These are phyloP conservation scores for Orthosia incerta DNA, from an alignment of 2,888 invertebrate species.

Conservation along the genomic window DNA sequence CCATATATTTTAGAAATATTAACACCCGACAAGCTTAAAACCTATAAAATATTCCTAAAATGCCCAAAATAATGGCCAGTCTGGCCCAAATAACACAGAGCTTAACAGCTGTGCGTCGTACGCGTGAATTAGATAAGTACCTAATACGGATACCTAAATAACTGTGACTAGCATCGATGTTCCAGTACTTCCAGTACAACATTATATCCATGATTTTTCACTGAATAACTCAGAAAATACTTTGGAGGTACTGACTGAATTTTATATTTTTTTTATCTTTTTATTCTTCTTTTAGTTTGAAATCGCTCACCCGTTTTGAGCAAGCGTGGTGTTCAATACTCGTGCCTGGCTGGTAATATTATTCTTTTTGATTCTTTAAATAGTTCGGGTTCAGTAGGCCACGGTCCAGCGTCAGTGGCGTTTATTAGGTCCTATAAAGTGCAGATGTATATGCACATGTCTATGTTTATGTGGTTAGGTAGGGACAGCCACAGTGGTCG, in stretches of 20 bases:
- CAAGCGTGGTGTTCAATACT: too few species aligned
- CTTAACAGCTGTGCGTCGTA: constrained; percentile 76
- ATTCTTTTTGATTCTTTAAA: too few species aligned
- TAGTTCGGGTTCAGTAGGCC: too few species aligned
- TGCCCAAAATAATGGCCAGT: constrained; percentile 35
- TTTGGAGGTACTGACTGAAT: constrained; percentile 38
- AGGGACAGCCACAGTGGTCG: too few species aligned
- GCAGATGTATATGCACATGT: too few species aligned
- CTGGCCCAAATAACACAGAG: constrained; percentile 57
- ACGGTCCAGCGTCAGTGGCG: too few species aligned
- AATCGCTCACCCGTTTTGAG: too few species aligned
- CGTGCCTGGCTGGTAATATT: too few species aligned
- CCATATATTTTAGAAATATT: not conserved
- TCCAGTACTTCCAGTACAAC: constrained; percentile 60
- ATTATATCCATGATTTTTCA: constrained; percentile 29
- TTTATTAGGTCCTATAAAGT: too few species aligned
- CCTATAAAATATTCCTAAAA: constrained; percentile 33
- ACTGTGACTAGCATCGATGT: constrained; percentile 78
- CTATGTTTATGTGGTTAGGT: too few species aligned
- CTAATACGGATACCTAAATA: constrained; percentile 59
- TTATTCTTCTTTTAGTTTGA: too few species aligned
- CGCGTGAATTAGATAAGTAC: constrained; percentile 68
- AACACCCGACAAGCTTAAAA: constrained; percentile 16
- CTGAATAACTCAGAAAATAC: not conserved
- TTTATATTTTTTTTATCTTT: too few species aligned